Conservation (phyloP, 2,888 invertebrate species). For the Trachelus stipa region DNA sequence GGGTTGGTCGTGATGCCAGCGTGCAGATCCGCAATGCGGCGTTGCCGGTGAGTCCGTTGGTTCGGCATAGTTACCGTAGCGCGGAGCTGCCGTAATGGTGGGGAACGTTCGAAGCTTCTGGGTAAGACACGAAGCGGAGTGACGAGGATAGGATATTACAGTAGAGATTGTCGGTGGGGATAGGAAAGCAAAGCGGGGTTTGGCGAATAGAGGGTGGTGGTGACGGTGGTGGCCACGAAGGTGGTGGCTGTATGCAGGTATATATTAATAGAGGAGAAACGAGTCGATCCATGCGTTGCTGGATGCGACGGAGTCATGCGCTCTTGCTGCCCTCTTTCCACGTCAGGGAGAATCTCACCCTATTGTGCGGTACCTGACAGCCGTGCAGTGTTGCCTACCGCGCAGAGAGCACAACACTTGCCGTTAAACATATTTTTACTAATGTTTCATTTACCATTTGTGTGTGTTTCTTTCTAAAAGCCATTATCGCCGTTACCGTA, state of each 20-base stretch:
- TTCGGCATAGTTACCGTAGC: conserved; percentile 39
- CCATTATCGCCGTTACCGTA: conserved; percentile 23
- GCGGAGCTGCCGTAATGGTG: neutral
- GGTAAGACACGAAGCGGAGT: neutral
- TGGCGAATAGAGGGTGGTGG: conserved; percentile 1
- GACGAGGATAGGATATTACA: neutral
- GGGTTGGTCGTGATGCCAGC: conserved; percentile 57
- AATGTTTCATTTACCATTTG: conserved; percentile 33
- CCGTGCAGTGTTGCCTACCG: conserved; percentile 57
- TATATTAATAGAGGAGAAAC: conserved; percentile 34
- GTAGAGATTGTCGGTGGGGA: neutral
- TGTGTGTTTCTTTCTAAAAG: conserved; percentile 35
- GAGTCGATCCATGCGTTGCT: conserved; percentile 59
- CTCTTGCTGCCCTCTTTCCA: conserved; percentile 42
- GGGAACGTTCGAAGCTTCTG: neutral
- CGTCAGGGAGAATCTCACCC: conserved; percentile 20
- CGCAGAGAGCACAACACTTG: conserved; percentile 58
- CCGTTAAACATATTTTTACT: conserved; percentile 41
- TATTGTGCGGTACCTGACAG: conserved; percentile 32
- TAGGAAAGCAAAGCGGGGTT: conserved; percentile 7
- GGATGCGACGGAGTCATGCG: conserved; percentile 58
- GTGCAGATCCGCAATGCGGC: conserved; percentile 65
- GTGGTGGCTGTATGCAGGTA: conserved; percentile 34
- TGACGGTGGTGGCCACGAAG: conserved; percentile 8
- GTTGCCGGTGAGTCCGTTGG: conserved; percentile 57